Base-by-base conservation (phyloP, 92 coral and sea anemone species). In the Umimayanthus kanabou region DNA sequence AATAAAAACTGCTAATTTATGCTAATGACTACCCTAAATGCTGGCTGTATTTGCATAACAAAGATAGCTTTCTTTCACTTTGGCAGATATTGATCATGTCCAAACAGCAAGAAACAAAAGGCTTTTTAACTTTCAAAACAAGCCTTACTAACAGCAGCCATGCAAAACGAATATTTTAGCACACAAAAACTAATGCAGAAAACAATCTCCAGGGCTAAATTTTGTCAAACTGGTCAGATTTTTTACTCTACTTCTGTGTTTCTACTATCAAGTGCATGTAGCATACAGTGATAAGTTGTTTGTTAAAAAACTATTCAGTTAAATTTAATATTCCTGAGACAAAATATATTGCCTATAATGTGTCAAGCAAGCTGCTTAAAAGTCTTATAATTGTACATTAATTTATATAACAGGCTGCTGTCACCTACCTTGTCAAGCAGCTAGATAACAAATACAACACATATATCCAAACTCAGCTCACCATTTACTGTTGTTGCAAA, bases 31-130 rank as follows among this genome's bases (percentile, higher is more conserved):
- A 89, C 89, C 74, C 86, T 77, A 84, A 89, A 94, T 93, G 93
- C 92, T 91, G 89, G 82, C 75, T 58, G 87, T 91, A 90, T 90
- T 94, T 94, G 86, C 94, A 90, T 92, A 85, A 95, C 96, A 95
- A 95, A 91, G 78, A 83, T 83, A 45, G 39, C 42, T 71, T 47
- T 53, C 77, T 69, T 83, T 83, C 66, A 83, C 76, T 83, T 83
- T 45, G 87, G 64, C 78, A 83, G 78, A 83, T 83, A 83, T 83
- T 83, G 77, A 83, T 71, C 87, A 71, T 23, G 87, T 45, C 49
- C 57, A 83, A 83, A 72, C 87, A 83, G 40, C 77, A 71, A 14
- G 87, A 47, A 53, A 83, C 87, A 83, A 83, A 83, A 83, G 67
- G 87, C 87, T 65, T 83, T 70, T 83, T 83, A 67, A 72, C 78